Evolutionary conservation across 2,888 invertebrate genomes (phyloP), one percentile per base, ranked within the genome.

Genomic region (Ophion costatus): DNA sequence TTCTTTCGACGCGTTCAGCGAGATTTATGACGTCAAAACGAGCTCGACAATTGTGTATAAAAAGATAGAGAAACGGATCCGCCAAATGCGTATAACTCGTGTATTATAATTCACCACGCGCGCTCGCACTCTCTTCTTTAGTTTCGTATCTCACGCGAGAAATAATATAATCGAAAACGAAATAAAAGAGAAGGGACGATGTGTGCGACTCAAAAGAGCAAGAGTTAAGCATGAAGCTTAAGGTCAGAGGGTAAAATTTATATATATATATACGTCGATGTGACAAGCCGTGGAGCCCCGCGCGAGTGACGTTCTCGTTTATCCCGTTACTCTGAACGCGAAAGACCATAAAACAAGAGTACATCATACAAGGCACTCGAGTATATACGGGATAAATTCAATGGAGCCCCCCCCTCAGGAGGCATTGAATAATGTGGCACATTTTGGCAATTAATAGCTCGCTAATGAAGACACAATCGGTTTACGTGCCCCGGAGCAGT

Each of bases 401-500:
- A 66, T 51, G 51, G 69, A 45, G 24, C 20, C 4, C 24, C 63
- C 63, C 14, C 33, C n/a, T 42, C 75, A 24, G 56, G 74, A 33
- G 74, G 57, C 75, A 79, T 85, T 85, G 82, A 85, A 71, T 91
- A 90, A 91, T 91, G 91, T 91, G 90, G 88, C 90, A 89, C 88
- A 87, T 89, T 91, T 90, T 89, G 90, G 90, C 92, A 92, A 93
- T 93, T 92, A 93, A 93, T 93, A 89, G 91, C 87, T 57, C 88
- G 86, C 89, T 93, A 93, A 93, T 93, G 91, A 92, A 93, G 92
- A 92, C 91, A 91, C 91, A 91, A 92, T 91, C 91, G 88, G 81
- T 77, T 63, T 64, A 24, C 57, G 20, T 83, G 86, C 90, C 91
- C 86, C 84, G 69, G 61, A 87, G 91, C 89, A 82, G 76, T 83